Evolutionary conservation across 53 echinoderm and acorn worm genomes (phyloP), one percentile per base, ranked within the genome.

Genomic region (Mesocentrotus franciscanus): DNA sequence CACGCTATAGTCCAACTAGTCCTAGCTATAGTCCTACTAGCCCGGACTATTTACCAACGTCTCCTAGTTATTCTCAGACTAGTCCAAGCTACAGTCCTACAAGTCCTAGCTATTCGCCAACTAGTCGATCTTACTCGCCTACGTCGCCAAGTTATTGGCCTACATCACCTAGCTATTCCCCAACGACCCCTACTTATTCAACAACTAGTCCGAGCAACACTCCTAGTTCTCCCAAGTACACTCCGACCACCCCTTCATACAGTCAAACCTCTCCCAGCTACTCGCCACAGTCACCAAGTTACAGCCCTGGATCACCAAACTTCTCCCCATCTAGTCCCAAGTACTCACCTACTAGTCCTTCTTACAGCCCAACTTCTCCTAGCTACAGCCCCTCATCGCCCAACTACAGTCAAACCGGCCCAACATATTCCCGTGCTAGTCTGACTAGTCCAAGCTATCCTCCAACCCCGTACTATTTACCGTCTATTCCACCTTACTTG

Each of bases 381-480:
- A 96, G 97, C 83, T 98, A 98, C 95, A 99, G 98, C 36, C 99
- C 99, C 18, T 97, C 98, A 56, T 98, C 99, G 0, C 99, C 98
- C n/a, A 98, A 97, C 93, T 99, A 99, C 98, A 98, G 98, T 64
- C 99, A 98, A 10, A 97, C 98, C 20, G 96, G 97, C 72, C 97
- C 98, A 26, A 98, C 97, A 20, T 99, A 99, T 95, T 99, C 99
- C 59, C 99, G 98, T n/a, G 96, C 99, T 95, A 96, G 96, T 33
- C 99, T 98, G 18, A 99, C 99, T 24, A 98, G 98, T 72, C 99
- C 99, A 29, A 98, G 98, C 92, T 99, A 98, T 96, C 99, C 99
- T 36, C 98, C 99, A 6, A 97, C 97, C 61, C 99, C 99, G 0
- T 97, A 97, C 71, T 99, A 99, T 93, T 98, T 97, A 24, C 99